phyloP scores from a whole-genome alignment of 2,113 vertebrate species.

The Oxyura jamaicensis region DNA sequence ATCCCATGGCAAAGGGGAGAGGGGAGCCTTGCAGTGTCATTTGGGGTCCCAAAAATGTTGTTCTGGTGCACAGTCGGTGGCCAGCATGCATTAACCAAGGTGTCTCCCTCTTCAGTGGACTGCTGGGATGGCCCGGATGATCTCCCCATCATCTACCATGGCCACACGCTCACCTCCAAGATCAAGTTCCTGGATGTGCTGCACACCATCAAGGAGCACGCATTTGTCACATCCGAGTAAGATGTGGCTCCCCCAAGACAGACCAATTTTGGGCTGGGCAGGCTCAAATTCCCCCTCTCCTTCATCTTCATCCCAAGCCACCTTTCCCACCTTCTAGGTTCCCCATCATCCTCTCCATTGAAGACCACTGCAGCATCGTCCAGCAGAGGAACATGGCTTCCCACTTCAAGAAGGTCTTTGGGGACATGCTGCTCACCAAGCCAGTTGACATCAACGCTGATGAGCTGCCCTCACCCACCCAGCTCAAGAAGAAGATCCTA shows the following conservation, averaged over 20 bases:
- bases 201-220: conserved; percentile 89
- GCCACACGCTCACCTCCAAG: conserved; percentile 89
- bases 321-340: conserved; percentile 71
- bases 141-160: conserved; percentile 90
- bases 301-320: background rate
- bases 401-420: conserved; percentile 89
- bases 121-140: conserved; percentile 90
- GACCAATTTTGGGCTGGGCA: background rate
- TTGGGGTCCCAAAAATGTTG: background rate
- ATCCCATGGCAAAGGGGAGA: rapidly evolving
- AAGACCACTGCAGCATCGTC: conserved; percentile 90
- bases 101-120: conserved; percentile 78
- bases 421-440: conserved; percentile 88
- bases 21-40: background rate
- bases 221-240: conserved; percentile 87
- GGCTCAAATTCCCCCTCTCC: background rate
- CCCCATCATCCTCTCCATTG: conserved; percentile 87
- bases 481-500: conserved; percentile 88
- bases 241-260: rapidly evolving
- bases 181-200: conserved; percentile 91
- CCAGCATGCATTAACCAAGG: background rate
- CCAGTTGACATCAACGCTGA: conserved; percentile 83
- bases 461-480: conserved; percentile 84
- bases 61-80: rapidly evolving
- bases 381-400: conserved; percentile 92